Conservation (phyloP, 2,797 vertebrate genomes). For the Champsocephalus esox region DNA sequence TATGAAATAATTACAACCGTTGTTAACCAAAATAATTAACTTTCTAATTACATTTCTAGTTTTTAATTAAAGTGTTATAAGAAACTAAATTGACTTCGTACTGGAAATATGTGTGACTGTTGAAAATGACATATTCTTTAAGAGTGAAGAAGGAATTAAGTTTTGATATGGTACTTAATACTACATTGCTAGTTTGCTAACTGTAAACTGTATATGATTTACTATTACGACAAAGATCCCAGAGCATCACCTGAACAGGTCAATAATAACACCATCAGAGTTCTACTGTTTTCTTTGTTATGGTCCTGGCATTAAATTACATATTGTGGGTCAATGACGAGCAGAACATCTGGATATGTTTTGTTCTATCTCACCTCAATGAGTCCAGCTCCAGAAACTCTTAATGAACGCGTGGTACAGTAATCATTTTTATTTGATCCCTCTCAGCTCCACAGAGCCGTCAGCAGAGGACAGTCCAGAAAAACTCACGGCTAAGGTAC, state of each 20-base stretch:
- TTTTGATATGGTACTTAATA: too few relatives aligned
- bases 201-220: too few relatives aligned
- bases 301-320: too few relatives aligned
- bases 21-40: neutral
- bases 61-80: neutral
- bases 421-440: neutral
- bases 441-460: conserved; percentile 85
- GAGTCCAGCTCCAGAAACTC: neutral
- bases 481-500: conserved; percentile 91
- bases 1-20: neutral
- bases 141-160: too few relatives aligned
- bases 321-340: too few relatives aligned
- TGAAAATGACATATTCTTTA: too few relatives aligned
- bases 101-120: too few relatives aligned
- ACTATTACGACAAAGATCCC: conserved; percentile 68
- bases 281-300: neutral
- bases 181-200: too few relatives aligned
- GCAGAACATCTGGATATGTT: neutral
- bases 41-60: too few relatives aligned
- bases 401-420: conserved; percentile 10
- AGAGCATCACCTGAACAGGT: conserved; percentile 87
- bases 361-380: neutral
- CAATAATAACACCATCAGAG: conserved; percentile 24
- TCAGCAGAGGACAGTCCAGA: conserved; percentile 89
- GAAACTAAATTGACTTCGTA: neutral